Percentiles rank a stretch among this genome's conserved stretches.
phyloP scores from a whole-genome alignment of 2,888 invertebrate genomes.

The Proisotoma minuta region DNA sequence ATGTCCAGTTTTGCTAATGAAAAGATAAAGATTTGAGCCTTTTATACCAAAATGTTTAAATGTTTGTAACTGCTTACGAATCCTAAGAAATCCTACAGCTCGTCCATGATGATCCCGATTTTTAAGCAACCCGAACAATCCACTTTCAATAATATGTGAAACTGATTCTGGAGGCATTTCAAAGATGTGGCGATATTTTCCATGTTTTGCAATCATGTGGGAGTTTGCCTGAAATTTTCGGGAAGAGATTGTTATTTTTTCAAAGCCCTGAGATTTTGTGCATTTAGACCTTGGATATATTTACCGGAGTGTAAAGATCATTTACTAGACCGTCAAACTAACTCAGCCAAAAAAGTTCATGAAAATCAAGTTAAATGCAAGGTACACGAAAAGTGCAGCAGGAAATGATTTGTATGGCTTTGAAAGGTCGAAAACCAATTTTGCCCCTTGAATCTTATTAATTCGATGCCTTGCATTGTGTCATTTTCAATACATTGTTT shows the following conservation, averaged over 20 bases:
- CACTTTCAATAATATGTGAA: neutral
- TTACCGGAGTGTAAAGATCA: no score
- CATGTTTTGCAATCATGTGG: constrained; percentile 6
- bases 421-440: no score
- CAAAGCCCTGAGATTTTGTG: no score
- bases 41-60: neutral
- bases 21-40: neutral
- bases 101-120: constrained; percentile 22
- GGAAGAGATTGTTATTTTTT: neutral
- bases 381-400: no score
- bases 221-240: neutral
- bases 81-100: constrained; percentile 15
- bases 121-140: constrained; percentile 23
- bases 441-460: no score
- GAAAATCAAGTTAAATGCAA: no score
- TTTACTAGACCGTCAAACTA: no score
- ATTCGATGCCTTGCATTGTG: no score
- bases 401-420: no score
- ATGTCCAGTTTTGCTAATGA: constrained; percentile 12
- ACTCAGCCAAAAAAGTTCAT: no score
- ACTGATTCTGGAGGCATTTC: neutral
- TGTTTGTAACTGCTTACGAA: neutral
- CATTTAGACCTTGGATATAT: no score
- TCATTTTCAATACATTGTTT: no score
- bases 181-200: neutral